Conservation (phyloP, 2,888 invertebrate species). For the Prenolepis imparis region DNA sequence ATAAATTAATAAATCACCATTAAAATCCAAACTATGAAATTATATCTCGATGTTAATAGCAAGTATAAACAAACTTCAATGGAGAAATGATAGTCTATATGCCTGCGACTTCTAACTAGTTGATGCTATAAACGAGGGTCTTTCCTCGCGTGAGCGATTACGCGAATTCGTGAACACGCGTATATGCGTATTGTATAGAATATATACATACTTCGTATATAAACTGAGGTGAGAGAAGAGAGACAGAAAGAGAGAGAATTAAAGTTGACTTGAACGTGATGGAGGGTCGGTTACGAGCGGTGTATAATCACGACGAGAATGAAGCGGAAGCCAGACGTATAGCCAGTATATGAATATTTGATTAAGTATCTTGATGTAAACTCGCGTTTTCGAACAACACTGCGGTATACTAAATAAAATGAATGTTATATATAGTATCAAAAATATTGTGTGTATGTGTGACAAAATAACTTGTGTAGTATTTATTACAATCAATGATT, state of each 20-base stretch:
- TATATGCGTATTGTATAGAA: conserved; percentile 5
- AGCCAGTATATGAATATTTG: conserved; percentile 20
- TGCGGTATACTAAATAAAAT: neutral
- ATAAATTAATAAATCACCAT: too few relatives aligned
- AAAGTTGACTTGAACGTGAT: conserved; percentile 21
- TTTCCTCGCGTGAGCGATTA: conserved; percentile 37
- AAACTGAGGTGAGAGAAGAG: conserved; percentile 15
- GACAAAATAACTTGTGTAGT: neutral
- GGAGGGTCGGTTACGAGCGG: neutral
- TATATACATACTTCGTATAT: conserved; percentile 10
- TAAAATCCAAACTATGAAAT: neutral
- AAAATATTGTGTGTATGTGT: neutral
- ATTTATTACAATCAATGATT: neutral
- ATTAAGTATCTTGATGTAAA: conserved; percentile 14
- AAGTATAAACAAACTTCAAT: neutral
- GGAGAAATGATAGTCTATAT: neutral
- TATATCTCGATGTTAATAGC: neutral
- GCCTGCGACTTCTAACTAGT: neutral
- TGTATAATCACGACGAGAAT: conserved; percentile 30
- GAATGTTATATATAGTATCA: neutral
- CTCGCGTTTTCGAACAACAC: neutral
- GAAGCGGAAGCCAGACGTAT: conserved; percentile 4
- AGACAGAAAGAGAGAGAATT: neutral
- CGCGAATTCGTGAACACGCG: conserved; percentile 1
- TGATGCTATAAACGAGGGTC: conserved; percentile 19